Conservation (phyloP, 2,113 vertebrate species). For the Theristicus caerulescens region DNA sequence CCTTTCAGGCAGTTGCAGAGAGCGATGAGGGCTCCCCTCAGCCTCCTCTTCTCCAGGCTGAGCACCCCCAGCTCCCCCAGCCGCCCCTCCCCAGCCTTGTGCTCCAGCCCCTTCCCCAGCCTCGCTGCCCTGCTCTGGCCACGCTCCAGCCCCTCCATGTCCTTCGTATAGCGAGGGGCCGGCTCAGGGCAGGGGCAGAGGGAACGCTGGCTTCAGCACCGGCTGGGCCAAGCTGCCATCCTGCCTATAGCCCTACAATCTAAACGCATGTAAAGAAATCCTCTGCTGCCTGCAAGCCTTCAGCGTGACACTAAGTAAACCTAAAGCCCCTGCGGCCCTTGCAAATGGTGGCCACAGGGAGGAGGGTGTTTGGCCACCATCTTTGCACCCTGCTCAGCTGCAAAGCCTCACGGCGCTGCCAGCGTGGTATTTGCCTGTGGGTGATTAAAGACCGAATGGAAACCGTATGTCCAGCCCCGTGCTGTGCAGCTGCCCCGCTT, state of each 20-base stretch:
- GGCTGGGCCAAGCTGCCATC: neutral
- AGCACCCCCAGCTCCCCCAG: too few species aligned
- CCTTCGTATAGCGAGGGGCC: too few species aligned
- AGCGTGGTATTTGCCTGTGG: neutral
- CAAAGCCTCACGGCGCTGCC: neutral
- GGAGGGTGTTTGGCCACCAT: neutral
- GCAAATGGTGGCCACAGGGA: rapidly evolving
- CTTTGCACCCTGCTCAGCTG: neutral
- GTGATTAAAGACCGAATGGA: neutral
- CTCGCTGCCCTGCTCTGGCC: too few species aligned
- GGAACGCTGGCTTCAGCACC: neutral
- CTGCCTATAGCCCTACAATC: neutral
- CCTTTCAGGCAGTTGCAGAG: too few species aligned
- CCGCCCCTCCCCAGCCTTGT: too few species aligned
- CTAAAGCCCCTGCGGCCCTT: neutral
- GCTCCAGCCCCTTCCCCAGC: too few species aligned
- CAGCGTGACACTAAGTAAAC: neutral
- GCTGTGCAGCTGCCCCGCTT: neutral
- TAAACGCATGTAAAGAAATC: neutral
- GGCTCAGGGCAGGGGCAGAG: neutral
- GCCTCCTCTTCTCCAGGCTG: too few species aligned
- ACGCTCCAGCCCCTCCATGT: too few species aligned
- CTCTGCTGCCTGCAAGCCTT: neutral
- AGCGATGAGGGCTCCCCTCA: too few species aligned
- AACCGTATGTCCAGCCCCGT: neutral